These are phyloP conservation scores for Chascanopsetta lugubris DNA, from an alignment of 2,113 vertebrate species.

Conservation along the genomic window DNA sequence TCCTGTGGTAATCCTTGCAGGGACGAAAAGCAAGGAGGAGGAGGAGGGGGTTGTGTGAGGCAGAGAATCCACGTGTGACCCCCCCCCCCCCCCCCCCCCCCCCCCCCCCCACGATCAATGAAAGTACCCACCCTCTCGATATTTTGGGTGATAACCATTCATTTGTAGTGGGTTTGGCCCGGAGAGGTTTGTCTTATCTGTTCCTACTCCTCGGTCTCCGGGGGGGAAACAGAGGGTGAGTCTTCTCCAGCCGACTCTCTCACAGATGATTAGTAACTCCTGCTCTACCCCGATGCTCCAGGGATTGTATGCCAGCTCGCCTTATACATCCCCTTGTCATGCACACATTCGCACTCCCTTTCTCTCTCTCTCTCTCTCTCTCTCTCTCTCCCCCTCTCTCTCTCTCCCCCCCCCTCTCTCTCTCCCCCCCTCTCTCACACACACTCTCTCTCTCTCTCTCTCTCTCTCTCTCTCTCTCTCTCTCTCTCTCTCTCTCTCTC, in stretches of 20 bases:
- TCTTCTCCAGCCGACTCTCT: slow-evolving; percentile 62
- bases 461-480: not conserved
- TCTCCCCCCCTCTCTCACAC: slow-evolving; percentile 61
- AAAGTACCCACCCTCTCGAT: too few species aligned
- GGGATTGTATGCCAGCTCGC: slow-evolving; percentile 72
- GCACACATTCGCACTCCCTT: slow-evolving; percentile 54
- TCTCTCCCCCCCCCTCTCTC: slow-evolving; percentile 28
- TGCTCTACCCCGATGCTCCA: slow-evolving; percentile 69
- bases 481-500: too few species aligned
- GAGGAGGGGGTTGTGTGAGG: slow-evolving; percentile 22
- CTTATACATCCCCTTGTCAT: slow-evolving; percentile 71
- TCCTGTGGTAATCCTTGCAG: slow-evolving; percentile 24
- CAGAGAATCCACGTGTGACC: slow-evolving; percentile 33
- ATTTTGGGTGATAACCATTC: slow-evolving; percentile 71
- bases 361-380: slow-evolving; percentile 7
- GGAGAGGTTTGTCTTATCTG: slow-evolving; percentile 74
- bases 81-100: too few species aligned
- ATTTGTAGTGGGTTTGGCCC: slow-evolving; percentile 66
- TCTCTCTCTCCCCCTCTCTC: slow-evolving; percentile 16
- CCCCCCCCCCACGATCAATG: too few species aligned
- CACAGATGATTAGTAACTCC: slow-evolving; percentile 79
- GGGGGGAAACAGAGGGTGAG: slow-evolving; percentile 64
- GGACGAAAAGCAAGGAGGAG: slow-evolving; percentile 16
- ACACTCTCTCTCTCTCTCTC: slow-evolving; percentile 40
- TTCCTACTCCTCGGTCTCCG: slow-evolving; percentile 60